These are phyloP conservation scores for Dusona sp. DNA, from an alignment of 2,888 invertebrate genomes.

Conservation along the genomic window DNA sequence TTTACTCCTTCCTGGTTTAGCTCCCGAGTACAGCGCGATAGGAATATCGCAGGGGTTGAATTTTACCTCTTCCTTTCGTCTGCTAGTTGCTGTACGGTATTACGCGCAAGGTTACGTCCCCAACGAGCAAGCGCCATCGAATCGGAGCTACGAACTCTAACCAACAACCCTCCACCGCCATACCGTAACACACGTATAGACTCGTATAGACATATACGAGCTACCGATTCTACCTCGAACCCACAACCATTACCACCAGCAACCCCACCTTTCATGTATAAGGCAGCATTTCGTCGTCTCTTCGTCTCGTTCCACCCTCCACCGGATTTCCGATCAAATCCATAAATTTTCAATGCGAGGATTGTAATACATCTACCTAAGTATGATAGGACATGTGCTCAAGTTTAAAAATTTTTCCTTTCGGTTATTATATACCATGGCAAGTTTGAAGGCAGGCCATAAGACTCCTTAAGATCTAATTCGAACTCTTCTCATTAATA, in stretches of 20 bases:
- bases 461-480: not conserved
- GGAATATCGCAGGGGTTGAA: conserved; percentile 67
- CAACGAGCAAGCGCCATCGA: conserved; percentile 68
- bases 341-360: conserved; percentile 47
- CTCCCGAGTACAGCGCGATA: conserved; percentile 45
- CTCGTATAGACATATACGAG: conserved; percentile 66
- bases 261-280: conserved; percentile 56
- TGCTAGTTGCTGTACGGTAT: conserved; percentile 56
- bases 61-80: conserved; percentile 62
- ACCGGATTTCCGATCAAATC: conserved; percentile 59
- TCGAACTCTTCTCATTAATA: not conserved
- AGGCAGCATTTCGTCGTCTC: conserved; percentile 51
- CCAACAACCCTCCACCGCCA: conserved; percentile 49
- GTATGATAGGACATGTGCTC: not conserved
- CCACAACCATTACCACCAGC: conserved; percentile 56
- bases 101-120: conserved; percentile 69
- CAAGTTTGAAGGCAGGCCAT: not conserved
- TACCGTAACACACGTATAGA: conserved; percentile 32
- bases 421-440: not conserved
- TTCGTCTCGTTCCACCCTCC: conserved; percentile 33
- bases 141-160: conserved; percentile 63
- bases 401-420: not conserved
- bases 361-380: conserved; percentile 19
- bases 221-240: conserved; percentile 60
- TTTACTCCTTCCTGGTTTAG: conserved; percentile 50